Conservation (phyloP, 53 echinoderm and acorn worm species). For the Patiria pectinifera region DNA sequence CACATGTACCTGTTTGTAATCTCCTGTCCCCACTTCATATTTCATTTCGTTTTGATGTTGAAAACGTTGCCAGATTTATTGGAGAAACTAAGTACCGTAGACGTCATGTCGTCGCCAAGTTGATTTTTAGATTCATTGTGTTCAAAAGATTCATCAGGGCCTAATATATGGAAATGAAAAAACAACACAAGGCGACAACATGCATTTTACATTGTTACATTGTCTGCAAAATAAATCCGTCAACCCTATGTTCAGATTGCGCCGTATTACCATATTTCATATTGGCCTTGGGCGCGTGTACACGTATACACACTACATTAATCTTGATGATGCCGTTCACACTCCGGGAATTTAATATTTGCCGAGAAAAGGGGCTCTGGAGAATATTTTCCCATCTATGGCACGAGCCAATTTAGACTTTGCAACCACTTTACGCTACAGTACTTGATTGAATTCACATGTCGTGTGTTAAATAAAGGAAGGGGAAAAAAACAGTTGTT, state of each 20-base stretch:
- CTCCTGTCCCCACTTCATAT: background rate
- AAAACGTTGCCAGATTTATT: background rate
- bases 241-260: background rate
- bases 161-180: background rate
- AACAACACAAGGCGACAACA: background rate
- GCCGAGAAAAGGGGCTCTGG: background rate
- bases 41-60: background rate
- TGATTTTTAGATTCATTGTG: background rate
- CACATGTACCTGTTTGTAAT: background rate
- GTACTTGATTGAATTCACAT: conserved; percentile 24
- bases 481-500: conserved; percentile 1
- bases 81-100: background rate
- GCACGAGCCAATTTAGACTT: background rate
- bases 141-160: background rate
- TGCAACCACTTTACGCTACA: background rate
- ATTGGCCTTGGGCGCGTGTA: background rate
- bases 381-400: background rate
- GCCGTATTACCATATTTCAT: background rate
- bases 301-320: background rate
- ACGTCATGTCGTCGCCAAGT: background rate
- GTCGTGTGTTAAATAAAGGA: background rate
- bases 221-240: background rate
- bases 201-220: background rate
- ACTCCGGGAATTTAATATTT: background rate
- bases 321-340: background rate